Conservation (phyloP, 2,888 invertebrate genomes). For the Eristalis intricaria region DNA sequence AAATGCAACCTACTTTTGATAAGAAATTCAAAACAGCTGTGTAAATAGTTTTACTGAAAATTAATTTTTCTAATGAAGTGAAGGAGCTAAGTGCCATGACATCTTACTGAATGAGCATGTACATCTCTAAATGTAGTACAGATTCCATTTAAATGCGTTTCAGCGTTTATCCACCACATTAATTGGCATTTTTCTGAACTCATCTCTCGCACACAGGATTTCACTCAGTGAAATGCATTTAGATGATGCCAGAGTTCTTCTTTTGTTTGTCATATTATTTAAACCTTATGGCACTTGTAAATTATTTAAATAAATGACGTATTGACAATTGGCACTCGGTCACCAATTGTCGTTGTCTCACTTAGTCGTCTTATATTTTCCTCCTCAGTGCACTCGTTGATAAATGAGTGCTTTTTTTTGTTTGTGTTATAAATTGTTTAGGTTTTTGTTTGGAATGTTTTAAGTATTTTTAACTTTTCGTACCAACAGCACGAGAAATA, state of each 20-base stretch:
- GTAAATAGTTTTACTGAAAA: slow-evolving; percentile 39
- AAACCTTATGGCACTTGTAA: slow-evolving; percentile 27
- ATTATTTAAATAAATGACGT: slow-evolving; percentile 60
- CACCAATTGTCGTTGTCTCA: slow-evolving; percentile 29
- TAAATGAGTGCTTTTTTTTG: slow-evolving; percentile 28
- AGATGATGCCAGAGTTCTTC: slow-evolving; percentile 16
- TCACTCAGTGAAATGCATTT: slow-evolving; percentile 15
- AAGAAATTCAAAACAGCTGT: slow-evolving; percentile 46
- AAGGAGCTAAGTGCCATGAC: not conserved
- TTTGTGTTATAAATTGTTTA: not conserved
- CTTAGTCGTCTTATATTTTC: not conserved
- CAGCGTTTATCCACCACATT: slow-evolving; percentile 31
- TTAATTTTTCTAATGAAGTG: slow-evolving; percentile 1
- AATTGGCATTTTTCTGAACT: slow-evolving; percentile 56
- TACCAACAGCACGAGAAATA: not conserved
- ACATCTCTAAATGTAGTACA: slow-evolving; percentile 3
- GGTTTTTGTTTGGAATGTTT: slow-evolving; percentile 39
- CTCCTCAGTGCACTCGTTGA: slow-evolving; percentile 16
- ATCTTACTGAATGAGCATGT: slow-evolving; percentile 19
- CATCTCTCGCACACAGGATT: slow-evolving; percentile 20
- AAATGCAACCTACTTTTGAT: slow-evolving; percentile 44
- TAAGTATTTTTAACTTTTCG: slow-evolving; percentile 33
- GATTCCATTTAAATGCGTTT: slow-evolving; percentile 41
- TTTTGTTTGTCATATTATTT: slow-evolving; percentile 7
- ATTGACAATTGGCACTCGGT: slow-evolving; percentile 44